Evolutionary conservation across 2,888 invertebrate genomes (phyloP), one percentile per base, ranked within the genome.

Genomic region (Diaprepes abbreviatus): DNA sequence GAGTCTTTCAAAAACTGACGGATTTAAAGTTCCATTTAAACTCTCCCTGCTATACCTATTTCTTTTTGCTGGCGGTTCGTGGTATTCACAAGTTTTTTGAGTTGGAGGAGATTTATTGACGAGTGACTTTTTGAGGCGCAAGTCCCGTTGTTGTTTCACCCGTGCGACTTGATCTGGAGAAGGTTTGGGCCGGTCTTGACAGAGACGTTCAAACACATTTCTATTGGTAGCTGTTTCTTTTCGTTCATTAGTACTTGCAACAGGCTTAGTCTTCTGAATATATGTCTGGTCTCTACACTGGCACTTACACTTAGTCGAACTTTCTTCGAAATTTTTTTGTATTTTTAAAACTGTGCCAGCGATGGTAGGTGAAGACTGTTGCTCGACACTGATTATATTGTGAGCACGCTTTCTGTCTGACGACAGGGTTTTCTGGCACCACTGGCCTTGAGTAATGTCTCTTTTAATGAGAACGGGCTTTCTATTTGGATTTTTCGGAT

Each of bases 1-100:
- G 0, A 70, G 31, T 52, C 70, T 40, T 21, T 70, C 70, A 31
- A 52, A 70, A 12, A 70, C 70, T 3, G 64, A 59, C 1, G 65
- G 16, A n/a, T 24, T 67, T n/a, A 54, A 33, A 6, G 16, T 12
- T 5, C 52, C 55, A 7, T 21, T 36, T 16, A 60, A 40, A 21
- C 45, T 33, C 0, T 45, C 35, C 16, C 54, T 21, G 59, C 60
- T 67, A 36, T 67, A 67, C 9, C 67, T 50, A 1, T 14, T n/a
- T 60, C 16, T 67, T 52, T 60, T 60, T 0, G 2, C 3, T 9
- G 43, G 38, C 3, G 60, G 60, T 43, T 60, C 54, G 1, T 43
- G 40, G 10, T 6, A 16, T 0, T 33, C 17, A 17, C 60, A 60
- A n/a, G 17, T 3, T n/a, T 5, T 43, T 35, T 14, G 5, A n/a